Evolutionary conservation across 2,888 invertebrate genomes (phyloP), one percentile per base, ranked within the genome.

Genomic region (Thecocarcelia acutangulata): DNA sequence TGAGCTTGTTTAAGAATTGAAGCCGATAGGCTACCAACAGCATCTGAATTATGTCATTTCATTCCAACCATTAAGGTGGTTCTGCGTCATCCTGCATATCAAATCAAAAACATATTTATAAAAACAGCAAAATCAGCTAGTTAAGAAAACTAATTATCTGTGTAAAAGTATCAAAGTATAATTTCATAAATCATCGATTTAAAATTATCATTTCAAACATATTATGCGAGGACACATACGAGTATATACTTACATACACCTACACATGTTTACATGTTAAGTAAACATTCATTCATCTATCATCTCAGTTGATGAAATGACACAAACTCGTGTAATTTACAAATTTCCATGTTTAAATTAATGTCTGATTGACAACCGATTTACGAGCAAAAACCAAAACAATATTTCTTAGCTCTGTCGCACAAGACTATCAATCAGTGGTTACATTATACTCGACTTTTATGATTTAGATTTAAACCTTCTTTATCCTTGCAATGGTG

Each of bases 271-370:
- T n/a, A n/a, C n/a, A n/a, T n/a, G n/a, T n/a, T n/a, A n/a, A n/a
- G n/a, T n/a, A n/a, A n/a, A 46, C n/a, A 63, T 17, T 61, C n/a
- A 75, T 70, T 52, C 58, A 64, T 70, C 69, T 37, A 33, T 58
- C 63, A 63, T 11, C 13, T 19, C 46, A 37, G 69, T 72, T 21
- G 17, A 54, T 48, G 17, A 37, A 63, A n/a, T 75, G 66, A 56
- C 72, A 76, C 69, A 63, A 72, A 76, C 56, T 64, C 64, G 68
- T 69, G 68, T 69, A 74, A 63, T 77, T 66, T 46, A 56, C 77
- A 78, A 80, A 82, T 83, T 77, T 78, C 11, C 68, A 84, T 77
- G 61, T 80, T 80, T 58, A 80, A 82, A 83, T 84, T 82, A 80
- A 33, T 46, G 74, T 58, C 74, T 63, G 58, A 46, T 50, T 79